These are phyloP conservation scores for Callorhinus ursinus DNA, from an alignment of 2,113 vertebrate species.

Conservation along the genomic window DNA sequence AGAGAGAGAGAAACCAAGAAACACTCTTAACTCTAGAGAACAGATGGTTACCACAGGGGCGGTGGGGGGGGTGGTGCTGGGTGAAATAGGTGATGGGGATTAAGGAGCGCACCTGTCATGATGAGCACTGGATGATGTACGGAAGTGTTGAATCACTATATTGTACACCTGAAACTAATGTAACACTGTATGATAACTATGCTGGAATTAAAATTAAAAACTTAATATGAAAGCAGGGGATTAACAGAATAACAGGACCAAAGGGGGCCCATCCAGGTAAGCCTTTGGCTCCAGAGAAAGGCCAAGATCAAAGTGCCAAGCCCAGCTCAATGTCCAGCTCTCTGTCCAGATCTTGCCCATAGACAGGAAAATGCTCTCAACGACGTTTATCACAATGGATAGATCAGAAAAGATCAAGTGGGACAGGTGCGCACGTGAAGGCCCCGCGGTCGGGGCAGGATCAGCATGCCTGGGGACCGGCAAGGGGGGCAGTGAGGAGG, in stretches of 20 bases:
- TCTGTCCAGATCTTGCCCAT: background rate
- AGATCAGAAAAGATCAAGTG: background rate
- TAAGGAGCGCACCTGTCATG: too few relatives aligned
- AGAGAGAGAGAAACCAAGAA: background rate
- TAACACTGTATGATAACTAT: background rate
- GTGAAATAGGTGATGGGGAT: background rate
- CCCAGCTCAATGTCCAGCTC: background rate
- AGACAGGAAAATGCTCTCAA: background rate
- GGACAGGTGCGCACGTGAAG: background rate
- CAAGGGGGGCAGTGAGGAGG: background rate
- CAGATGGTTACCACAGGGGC: background rate
- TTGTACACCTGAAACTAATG: background rate
- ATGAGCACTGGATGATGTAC: background rate
- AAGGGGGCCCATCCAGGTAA: background rate
- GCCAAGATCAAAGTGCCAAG: background rate
- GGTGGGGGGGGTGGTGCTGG: background rate
- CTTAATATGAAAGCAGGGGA: background rate
- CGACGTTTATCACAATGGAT: background rate
- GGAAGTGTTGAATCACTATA: background rate
- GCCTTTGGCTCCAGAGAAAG: background rate
- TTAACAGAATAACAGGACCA: background rate
- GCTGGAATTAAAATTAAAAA: background rate
- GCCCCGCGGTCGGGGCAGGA: rapidly evolving
- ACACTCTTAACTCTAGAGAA: background rate
- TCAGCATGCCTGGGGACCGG: background rate